Percentiles rank a stretch among this genome's conserved stretches.
Evolutionary conservation across 1,140 invertebrate species (phyloP).

Genomic region (Drosophila kepulauana): DNA sequence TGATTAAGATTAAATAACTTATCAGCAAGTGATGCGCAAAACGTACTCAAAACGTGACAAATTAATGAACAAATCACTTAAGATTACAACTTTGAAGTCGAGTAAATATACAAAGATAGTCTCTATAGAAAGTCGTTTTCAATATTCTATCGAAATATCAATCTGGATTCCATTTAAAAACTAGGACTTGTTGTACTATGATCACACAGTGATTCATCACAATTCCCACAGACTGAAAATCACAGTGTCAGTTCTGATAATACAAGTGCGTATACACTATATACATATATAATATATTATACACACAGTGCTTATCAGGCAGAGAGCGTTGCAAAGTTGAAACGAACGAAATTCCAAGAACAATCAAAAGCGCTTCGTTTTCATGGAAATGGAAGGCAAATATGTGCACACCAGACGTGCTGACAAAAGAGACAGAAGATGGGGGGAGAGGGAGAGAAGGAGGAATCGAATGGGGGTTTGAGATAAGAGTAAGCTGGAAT

Average conservation of each 20-base stretch:
- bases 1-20: conserved; percentile 20
- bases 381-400: conserved; percentile 68
- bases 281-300: conserved; percentile 5
- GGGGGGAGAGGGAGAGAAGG: neutral
- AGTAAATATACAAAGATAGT: neutral
- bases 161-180: neutral
- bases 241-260: conserved; percentile 33
- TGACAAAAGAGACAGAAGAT: conserved; percentile 28
- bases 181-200: neutral
- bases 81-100: neutral
- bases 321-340: conserved; percentile 63
- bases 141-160: neutral
- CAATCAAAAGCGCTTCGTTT: conserved; percentile 80
- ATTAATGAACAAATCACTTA: neutral
- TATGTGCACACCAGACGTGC: conserved; percentile 47
- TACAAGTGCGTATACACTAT: conserved; percentile 31
- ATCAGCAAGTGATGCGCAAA: conserved; percentile 19
- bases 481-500: conserved; percentile 31
- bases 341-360: conserved; percentile 67
- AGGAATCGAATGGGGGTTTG: neutral
- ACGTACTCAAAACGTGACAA: neutral
- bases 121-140: neutral
- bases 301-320: conserved; percentile 37
- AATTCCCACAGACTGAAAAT: conserved; percentile 22
- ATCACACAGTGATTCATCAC: conserved; percentile 8